These are phyloP conservation scores for Callimorpha dominula DNA, from an alignment of 2,888 invertebrate genomes.

Conservation along the genomic window DNA sequence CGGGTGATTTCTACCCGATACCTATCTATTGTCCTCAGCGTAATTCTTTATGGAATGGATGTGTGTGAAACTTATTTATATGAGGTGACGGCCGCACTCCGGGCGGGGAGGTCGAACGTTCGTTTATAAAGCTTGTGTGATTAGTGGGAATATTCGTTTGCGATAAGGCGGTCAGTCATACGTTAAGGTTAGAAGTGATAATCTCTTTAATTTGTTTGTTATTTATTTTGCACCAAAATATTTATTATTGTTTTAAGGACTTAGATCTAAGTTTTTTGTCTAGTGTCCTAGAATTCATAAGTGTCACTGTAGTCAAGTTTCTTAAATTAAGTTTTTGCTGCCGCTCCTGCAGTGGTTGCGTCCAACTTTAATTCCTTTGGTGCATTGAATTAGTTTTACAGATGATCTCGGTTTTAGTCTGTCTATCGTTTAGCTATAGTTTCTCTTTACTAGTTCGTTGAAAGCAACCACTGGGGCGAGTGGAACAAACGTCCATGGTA, in stretches of 20 bases:
- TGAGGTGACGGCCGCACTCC: slow-evolving; percentile 45
- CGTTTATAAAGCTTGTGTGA: slow-evolving; percentile 81
- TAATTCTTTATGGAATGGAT: slow-evolving; percentile 85
- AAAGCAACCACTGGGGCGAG: slow-evolving; percentile 66
- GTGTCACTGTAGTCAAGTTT: slow-evolving; percentile 83
- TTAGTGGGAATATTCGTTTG: slow-evolving; percentile 78
- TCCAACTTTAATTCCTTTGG: slow-evolving; percentile 52
- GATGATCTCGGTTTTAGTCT: slow-evolving; percentile 73
- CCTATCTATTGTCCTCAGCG: slow-evolving; percentile 73
- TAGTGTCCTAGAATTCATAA: slow-evolving; percentile 83
- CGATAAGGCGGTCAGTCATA: slow-evolving; percentile 79
- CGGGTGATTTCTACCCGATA: slow-evolving; percentile 69
- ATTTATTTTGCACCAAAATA: slow-evolving; percentile 81
- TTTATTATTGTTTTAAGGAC: slow-evolving; percentile 78
- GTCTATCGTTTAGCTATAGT: slow-evolving; percentile 62
- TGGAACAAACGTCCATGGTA: slow-evolving; percentile 86
- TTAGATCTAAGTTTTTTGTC: slow-evolving; percentile 83
- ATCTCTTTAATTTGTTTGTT: slow-evolving; percentile 65
- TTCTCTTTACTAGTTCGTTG: slow-evolving; percentile 50
- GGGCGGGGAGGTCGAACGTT: slow-evolving; percentile 60
- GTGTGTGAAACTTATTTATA: slow-evolving; percentile 67
- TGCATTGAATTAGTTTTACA: slow-evolving; percentile 53
- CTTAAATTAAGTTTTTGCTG: slow-evolving; percentile 81
- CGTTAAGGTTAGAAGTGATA: slow-evolving; percentile 70
- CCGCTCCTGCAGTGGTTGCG: slow-evolving; percentile 71